A percentile compares a stretch with the other conserved stretches of the same genome.
Conservation (phyloP, 2,113 vertebrate species). For the Antigone vipio region DNA sequence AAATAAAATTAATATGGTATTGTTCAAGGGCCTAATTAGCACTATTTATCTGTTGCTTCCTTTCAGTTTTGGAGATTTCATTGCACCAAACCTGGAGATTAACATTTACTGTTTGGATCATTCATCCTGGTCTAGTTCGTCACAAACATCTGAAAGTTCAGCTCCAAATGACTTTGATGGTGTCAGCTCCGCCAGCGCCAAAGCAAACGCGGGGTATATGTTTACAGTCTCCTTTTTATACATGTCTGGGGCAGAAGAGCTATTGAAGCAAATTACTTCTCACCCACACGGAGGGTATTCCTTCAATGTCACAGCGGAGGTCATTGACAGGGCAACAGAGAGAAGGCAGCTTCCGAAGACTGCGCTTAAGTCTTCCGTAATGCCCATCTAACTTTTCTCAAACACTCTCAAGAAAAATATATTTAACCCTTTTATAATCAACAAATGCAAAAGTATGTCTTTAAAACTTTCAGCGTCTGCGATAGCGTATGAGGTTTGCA, state of each 20-base stretch:
- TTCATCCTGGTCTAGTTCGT: conserved; percentile 12
- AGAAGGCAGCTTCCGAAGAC: conserved; percentile 30
- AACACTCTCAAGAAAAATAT: background rate
- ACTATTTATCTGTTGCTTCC: background rate
- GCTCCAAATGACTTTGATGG: conserved; percentile 55
- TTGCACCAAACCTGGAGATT: background rate
- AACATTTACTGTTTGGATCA: background rate
- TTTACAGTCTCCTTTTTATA: conserved; percentile 73
- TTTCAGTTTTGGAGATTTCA: conserved; percentile 25
- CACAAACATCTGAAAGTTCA: conserved; percentile 58
- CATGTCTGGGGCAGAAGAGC: conserved; percentile 67
- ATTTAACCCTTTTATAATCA: conserved; percentile 9
- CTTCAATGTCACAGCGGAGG: conserved; percentile 73
- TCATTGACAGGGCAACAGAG: conserved; percentile 63
- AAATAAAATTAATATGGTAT: background rate
- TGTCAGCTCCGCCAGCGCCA: conserved; percentile 64
- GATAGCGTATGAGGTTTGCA: background rate
- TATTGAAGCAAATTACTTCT: conserved; percentile 70
- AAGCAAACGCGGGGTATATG: conserved; percentile 65
- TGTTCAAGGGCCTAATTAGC: background rate
- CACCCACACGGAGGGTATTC: conserved; percentile 61
- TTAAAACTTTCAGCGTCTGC: background rate
- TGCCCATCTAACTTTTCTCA: conserved; percentile 10
- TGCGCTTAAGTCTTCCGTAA: conserved; percentile 16
- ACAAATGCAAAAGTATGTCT: background rate